These are phyloP conservation scores for Lycodopsis pacificus DNA, from an alignment of 2,797 vertebrate species.

Conservation along the genomic window DNA sequence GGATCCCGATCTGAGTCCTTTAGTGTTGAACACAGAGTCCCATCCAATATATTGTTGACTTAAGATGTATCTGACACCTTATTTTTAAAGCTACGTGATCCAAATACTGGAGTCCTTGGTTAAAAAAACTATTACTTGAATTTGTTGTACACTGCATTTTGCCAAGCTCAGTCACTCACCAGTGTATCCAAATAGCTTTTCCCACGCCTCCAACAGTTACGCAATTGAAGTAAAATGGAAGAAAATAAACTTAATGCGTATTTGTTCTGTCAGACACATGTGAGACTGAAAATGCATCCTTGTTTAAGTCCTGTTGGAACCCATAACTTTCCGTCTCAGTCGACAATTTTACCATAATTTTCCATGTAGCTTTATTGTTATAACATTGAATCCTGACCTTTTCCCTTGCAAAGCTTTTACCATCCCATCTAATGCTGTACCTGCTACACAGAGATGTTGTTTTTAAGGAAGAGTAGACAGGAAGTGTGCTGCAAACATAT, in stretches of 20 bases:
- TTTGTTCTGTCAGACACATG: neutral
- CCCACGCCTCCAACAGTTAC: neutral
- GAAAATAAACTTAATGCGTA: neutral
- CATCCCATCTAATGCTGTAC: neutral
- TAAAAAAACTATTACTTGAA: neutral
- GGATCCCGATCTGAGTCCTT: neutral
- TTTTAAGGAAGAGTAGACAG: neutral
- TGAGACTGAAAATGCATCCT: neutral
- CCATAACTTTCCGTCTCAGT: neutral
- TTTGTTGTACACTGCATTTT: neutral
- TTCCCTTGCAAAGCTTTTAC: neutral
- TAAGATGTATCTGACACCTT: neutral
- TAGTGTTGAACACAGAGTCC: too few relatives aligned
- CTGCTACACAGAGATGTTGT: constrained; percentile 13
- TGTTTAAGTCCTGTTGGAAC: neutral
- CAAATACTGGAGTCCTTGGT: neutral
- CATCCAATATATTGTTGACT: neutral
- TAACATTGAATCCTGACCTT: neutral
- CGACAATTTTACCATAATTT: neutral
- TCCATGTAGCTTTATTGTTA: neutral
- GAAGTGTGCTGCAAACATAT: neutral
- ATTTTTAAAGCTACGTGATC: neutral
- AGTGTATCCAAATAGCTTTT: neutral
- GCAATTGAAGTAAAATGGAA: neutral
- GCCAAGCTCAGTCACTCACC: neutral